phyloP scores from a whole-genome alignment of 64 coral and sea anemone species.

The Pachyseris speciosa region DNA sequence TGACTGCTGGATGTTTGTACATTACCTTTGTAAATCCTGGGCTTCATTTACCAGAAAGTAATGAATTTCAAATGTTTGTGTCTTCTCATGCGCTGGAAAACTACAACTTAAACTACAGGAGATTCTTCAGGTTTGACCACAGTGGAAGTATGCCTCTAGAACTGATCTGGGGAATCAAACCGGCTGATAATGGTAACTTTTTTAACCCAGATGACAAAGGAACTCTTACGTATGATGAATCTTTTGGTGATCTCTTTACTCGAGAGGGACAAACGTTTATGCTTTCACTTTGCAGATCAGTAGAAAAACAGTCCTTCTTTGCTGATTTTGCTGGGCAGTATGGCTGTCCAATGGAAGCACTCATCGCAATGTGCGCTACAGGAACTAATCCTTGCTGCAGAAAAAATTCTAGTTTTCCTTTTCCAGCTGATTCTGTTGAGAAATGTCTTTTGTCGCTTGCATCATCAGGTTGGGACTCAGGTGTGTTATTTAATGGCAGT shows the following conservation, averaged over 20 bases:
- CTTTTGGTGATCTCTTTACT: constrained; percentile 68
- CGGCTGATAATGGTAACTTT: constrained; percentile 81
- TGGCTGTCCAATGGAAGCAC: neutral
- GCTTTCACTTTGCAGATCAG: constrained; percentile 57
- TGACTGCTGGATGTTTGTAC: constrained; percentile 80
- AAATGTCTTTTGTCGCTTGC: constrained; percentile 35
- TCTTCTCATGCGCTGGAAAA: constrained; percentile 80
- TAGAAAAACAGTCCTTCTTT: constrained; percentile 61
- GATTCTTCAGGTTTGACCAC: constrained; percentile 71
- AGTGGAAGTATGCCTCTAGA: neutral
- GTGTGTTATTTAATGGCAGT: constrained; percentile 18
- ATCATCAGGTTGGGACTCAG: neutral
- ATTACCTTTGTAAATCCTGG: constrained; percentile 75
- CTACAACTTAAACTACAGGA: constrained; percentile 77
- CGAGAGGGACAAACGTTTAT: constrained; percentile 67
- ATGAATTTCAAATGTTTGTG: constrained; percentile 86
- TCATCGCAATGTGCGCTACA: neutral
- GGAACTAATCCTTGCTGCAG: neutral
- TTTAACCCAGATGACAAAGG: constrained; percentile 85
- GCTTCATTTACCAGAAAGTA: constrained; percentile 72
- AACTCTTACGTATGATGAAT: constrained; percentile 61
- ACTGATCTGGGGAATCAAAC: constrained; percentile 83
- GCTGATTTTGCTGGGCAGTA: neutral
- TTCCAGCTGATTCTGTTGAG: constrained; percentile 34
- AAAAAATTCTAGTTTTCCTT: constrained; percentile 72